Conservation (phyloP, 2,113 vertebrate species). For the Hirundichthys speculiger region DNA sequence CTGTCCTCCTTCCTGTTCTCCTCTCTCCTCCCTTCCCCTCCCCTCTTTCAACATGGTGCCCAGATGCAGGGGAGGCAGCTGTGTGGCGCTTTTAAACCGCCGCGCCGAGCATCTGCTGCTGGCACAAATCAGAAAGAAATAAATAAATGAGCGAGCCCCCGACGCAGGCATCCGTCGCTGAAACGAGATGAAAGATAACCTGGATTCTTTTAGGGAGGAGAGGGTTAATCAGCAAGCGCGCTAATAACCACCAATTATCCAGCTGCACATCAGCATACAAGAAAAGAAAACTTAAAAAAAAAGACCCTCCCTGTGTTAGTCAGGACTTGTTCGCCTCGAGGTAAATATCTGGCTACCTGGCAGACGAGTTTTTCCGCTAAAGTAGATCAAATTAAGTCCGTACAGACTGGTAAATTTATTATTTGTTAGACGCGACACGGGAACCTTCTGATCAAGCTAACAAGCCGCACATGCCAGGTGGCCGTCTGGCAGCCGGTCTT, state of each 20-base stretch:
- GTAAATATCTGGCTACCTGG: slow-evolving; percentile 38
- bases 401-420: slow-evolving; percentile 39
- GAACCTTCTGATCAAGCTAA: slow-evolving; percentile 58
- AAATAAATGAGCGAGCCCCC: slow-evolving; percentile 59
- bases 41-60: slow-evolving; percentile 49
- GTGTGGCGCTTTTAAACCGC: slow-evolving; percentile 61
- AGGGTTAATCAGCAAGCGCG: slow-evolving; percentile 66
- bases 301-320: slow-evolving; percentile 38
- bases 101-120: slow-evolving; percentile 62
- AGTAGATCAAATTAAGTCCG: slow-evolving; percentile 59
- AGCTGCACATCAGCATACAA: slow-evolving; percentile 52
- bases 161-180: slow-evolving; percentile 55
- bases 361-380: slow-evolving; percentile 44
- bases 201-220: slow-evolving; percentile 51
- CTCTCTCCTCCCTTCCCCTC: slow-evolving; percentile 43
- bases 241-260: slow-evolving; percentile 77
- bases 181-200: slow-evolving; percentile 68
- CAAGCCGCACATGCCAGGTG: slow-evolving; percentile 42
- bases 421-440: slow-evolving; percentile 44
- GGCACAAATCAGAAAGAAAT: slow-evolving; percentile 30
- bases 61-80: slow-evolving; percentile 72
- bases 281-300: slow-evolving; percentile 41
- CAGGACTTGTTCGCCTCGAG: slow-evolving; percentile 46
- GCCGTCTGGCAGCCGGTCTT: slow-evolving; percentile 45
- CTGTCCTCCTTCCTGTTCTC: background rate